Evolutionary conservation across 2,888 invertebrate genomes (phyloP).

Genomic region (Dyspetes luteomarginatus): DNA sequence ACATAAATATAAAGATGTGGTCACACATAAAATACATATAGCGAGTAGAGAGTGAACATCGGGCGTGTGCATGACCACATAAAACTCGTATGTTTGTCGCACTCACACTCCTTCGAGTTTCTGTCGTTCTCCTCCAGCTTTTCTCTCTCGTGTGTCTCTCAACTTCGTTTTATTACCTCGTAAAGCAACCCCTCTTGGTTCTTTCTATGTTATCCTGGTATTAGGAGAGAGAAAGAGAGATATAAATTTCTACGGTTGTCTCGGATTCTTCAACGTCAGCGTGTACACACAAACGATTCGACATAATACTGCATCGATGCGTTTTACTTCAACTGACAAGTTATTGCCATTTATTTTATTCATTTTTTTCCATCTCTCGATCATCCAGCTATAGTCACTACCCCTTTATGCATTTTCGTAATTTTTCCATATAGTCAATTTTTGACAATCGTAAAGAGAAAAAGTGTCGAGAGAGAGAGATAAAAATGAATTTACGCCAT

Average conservation of each 20-base stretch:
- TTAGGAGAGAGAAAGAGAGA: constrained; percentile 81
- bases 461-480: too few species aligned
- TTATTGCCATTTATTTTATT: not conserved
- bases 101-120: constrained; percentile 47
- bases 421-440: too few species aligned
- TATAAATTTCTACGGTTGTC: constrained; percentile 68
- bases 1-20: constrained; percentile 43
- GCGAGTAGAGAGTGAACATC: constrained; percentile 10
- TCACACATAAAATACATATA: not conserved
- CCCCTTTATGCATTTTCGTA: not conserved
- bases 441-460: too few species aligned
- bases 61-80: constrained; percentile 59
- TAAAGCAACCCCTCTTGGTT: constrained; percentile 77
- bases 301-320: not conserved
- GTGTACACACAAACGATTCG: constrained; percentile 26
- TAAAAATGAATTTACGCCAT: too few species aligned
- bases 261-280: constrained; percentile 67
- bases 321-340: not conserved
- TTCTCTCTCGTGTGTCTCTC: constrained; percentile 70
- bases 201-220: constrained; percentile 69
- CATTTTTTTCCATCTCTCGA: not conserved
- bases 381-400: not conserved
- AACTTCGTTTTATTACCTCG: constrained; percentile 82
- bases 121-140: constrained; percentile 58
- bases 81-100: constrained; percentile 57